Evolutionary conservation across 2,113 vertebrate genomes (phyloP).

Genomic region (Hippopotamus amphibius): DNA sequence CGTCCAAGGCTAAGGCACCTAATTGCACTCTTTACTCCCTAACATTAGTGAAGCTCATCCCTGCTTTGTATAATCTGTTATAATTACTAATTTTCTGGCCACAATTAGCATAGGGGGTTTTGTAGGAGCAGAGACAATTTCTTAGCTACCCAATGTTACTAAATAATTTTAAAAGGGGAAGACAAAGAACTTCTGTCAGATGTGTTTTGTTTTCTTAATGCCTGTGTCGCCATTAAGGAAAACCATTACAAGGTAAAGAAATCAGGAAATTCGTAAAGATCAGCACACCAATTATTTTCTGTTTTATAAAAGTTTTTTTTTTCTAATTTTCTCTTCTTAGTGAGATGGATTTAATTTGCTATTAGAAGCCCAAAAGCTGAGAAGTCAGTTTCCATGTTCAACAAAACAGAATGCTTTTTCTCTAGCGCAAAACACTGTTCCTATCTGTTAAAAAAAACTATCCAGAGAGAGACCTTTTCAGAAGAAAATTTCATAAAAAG

Average conservation of each 20-base stretch:
- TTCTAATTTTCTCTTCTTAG: slow-evolving; percentile 1
- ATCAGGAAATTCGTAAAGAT: background rate
- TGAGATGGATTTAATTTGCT: background rate
- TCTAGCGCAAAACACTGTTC: background rate
- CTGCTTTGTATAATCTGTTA: slow-evolving; percentile 83
- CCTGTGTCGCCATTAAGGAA: slow-evolving; percentile 69
- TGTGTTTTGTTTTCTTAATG: slow-evolving; percentile 74
- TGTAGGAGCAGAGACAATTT: slow-evolving; percentile 76
- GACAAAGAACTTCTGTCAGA: slow-evolving; percentile 73
- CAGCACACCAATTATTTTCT: background rate
- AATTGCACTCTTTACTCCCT: slow-evolving; percentile 64
- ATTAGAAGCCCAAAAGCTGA: background rate
- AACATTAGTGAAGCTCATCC: slow-evolving; percentile 60
- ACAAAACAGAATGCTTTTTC: background rate
- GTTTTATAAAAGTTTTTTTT: background rate
- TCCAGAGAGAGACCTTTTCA: background rate
- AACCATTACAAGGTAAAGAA: slow-evolving; percentile 39
- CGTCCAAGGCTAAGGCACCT: background rate
- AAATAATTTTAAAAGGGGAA: slow-evolving; percentile 83
- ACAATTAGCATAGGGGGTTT: slow-evolving; percentile 84
- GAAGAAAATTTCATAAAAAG: background rate
- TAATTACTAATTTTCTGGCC: slow-evolving; percentile 84
- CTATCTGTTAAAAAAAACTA: background rate
- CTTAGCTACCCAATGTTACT: slow-evolving; percentile 80
- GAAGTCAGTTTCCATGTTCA: background rate